A percentile compares a stretch with the other conserved stretches of the same genome.
phyloP scores from a whole-genome alignment of 1,140 invertebrate genomes.

The Gonioctena quinquepunctata region DNA sequence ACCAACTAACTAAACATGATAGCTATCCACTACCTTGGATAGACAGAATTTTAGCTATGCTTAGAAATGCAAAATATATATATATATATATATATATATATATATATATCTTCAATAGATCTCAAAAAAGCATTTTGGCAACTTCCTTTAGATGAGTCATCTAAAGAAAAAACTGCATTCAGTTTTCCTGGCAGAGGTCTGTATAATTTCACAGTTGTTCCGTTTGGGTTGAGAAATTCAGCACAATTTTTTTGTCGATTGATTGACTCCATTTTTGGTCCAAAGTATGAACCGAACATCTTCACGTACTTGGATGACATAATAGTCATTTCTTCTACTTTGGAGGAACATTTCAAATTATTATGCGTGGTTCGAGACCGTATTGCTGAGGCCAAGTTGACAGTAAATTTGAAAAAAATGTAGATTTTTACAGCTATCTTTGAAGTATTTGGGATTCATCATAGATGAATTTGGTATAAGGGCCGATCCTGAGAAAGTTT shows the following conservation, averaged over 20 bases:
- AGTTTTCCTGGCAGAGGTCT: conserved; percentile 35
- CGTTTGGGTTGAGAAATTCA: conserved; percentile 50
- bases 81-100: no score
- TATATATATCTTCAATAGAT: conserved; percentile 45
- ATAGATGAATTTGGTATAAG: conserved; percentile 4
- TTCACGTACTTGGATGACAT: conserved; percentile 50
- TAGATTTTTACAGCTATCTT: conserved; percentile 7
- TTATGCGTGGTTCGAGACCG: conserved; percentile 33
- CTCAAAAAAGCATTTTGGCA: conserved; percentile 47
- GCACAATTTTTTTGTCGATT: conserved; percentile 43
- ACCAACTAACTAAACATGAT: conserved; percentile 37
- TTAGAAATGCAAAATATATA: conserved; percentile 41
- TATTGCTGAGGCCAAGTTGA: conserved; percentile 28
- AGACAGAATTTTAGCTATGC: conserved; percentile 30
- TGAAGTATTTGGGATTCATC: conserved; percentile 18
- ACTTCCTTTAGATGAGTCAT: conserved; percentile 32
- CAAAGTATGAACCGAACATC: conserved; percentile 29
- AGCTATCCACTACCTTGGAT: conserved; percentile 32
- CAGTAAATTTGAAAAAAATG: conserved; percentile 36
- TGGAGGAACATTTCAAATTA: conserved; percentile 38
- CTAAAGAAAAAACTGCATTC: conserved; percentile 51
- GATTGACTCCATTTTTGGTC: conserved; percentile 43
- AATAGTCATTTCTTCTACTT: conserved; percentile 33
- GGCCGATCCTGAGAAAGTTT: conserved; percentile 14
- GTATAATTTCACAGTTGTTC: conserved; percentile 50